phyloP scores from a whole-genome alignment of 2,888 invertebrate species.

The Choreutis nemorana region DNA sequence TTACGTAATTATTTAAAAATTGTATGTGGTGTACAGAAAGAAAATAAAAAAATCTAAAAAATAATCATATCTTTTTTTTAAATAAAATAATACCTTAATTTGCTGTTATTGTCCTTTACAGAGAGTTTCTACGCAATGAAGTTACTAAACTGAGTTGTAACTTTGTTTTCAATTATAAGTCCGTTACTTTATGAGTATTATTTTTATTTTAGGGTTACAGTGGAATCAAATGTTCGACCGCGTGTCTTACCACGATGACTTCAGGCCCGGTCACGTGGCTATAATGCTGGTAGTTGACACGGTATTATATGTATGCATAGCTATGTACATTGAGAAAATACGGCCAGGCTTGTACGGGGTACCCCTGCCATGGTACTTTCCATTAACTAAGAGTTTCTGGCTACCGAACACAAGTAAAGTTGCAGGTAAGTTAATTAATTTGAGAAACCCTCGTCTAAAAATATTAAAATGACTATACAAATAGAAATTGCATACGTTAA shows the following conservation, averaged over 20 bases:
- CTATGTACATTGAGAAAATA: slow-evolving; percentile 88
- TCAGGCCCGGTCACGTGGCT: slow-evolving; percentile 74
- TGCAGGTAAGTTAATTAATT: slow-evolving; percentile 36
- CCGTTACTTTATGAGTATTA: too few species aligned
- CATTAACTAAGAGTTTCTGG: slow-evolving; percentile 71
- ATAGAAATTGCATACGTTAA: too few species aligned
- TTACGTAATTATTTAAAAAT: too few species aligned
- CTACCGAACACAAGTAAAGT: slow-evolving; percentile 32
- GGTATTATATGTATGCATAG: slow-evolving; percentile 75
- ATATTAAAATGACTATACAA: too few species aligned
- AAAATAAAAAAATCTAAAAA: too few species aligned
- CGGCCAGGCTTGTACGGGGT: slow-evolving; percentile 89
- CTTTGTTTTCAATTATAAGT: too few species aligned
- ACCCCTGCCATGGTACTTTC: slow-evolving; percentile 84
- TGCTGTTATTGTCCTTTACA: too few species aligned
- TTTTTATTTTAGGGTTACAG: slow-evolving; percentile 70
- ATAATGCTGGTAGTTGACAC: slow-evolving; percentile 77
- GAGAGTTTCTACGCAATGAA: too few species aligned
- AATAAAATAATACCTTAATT: too few species aligned
- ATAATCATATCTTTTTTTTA: too few species aligned
- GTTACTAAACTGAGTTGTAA: too few species aligned
- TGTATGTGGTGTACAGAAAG: too few species aligned
- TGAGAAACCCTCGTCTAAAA: background rate
- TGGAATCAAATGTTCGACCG: slow-evolving; percentile 71
- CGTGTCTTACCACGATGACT: slow-evolving; percentile 74